Conservation (phyloP, 2,113 vertebrate species). For the Bufo gargarizans region DNA sequence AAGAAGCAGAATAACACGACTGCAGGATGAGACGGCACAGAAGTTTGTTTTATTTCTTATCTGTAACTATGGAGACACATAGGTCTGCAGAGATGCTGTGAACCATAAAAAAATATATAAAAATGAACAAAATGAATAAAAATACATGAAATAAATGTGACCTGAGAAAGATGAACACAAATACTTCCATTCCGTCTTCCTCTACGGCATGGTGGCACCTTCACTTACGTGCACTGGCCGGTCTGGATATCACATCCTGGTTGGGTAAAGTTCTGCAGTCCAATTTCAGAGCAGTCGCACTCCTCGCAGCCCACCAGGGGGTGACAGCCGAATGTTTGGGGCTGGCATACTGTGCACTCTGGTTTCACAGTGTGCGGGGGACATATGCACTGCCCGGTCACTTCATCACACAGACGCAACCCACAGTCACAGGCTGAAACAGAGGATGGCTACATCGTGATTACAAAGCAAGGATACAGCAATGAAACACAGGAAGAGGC, state of each 20-base stretch:
- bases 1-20: no score
- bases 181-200: background rate
- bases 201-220: background rate
- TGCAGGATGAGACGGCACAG: no score
- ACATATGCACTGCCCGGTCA: slow-evolving; percentile 90
- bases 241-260: slow-evolving; percentile 82
- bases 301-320: slow-evolving; percentile 91
- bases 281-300: slow-evolving; percentile 88
- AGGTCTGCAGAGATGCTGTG: background rate
- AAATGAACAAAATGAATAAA: no score
- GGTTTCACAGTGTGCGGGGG: slow-evolving; percentile 87
- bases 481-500: background rate
- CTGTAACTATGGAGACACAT: background rate
- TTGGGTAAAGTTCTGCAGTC: slow-evolving; percentile 74
- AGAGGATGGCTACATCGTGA: background rate
- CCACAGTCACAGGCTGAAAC: slow-evolving; percentile 89
- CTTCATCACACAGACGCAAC: slow-evolving; percentile 83
- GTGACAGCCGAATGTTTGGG: slow-evolving; percentile 92
- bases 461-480: background rate
- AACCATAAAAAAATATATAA: background rate
- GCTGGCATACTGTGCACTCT: slow-evolving; percentile 85
- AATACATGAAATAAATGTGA: no score
- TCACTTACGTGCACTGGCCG: slow-evolving; percentile 89
- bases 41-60: no score
- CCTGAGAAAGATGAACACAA: background rate